Evolutionary conservation across 23 tunicate species (phyloP), one percentile per base, ranked within the genome.

Genomic region (Ciona savignyi): DNA sequence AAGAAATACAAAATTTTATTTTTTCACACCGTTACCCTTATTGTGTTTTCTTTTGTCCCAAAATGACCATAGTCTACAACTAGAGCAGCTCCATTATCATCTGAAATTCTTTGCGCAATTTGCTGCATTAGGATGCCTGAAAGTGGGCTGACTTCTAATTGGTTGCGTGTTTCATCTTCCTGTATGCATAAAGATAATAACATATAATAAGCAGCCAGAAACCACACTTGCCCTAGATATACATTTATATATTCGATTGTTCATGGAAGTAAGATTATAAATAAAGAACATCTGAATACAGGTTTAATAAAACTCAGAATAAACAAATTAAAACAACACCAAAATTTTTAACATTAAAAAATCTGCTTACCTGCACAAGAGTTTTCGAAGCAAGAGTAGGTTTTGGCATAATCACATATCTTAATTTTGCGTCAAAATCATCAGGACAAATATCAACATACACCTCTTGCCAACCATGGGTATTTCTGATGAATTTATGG

Each of bases 61-160:
- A 69, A 72, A 68, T 86, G 93, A 3, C 98, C 98, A 74, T 93
- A 93, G 61, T 93, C 98, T 30, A 79, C 93, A 24, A 93, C 73
- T n/a, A 93, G 65, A 15, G 81, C 85, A 1, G 81, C 78, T 4
- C 98, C 98, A 1, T 67, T 51, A 27, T 35, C 1, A 3, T 66
- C 69, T 3, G 68, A 33, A 25, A 93, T 81, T 28, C 74, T 64
- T 34, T 67, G 30, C 0, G 88, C 74, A 62, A 93, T 86, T 65
- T 77, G 56, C 31, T 77, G 77, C n/a, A 79, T 32, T 25, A 74
- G 65, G 19, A 72, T 27, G 1, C 80, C 85, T 26, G 81, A 34
- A 33, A 73, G 62, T 19, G 98, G 93, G 32, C 81, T 78, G 21
- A 93, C 87, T 70, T 93, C 98, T 32, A 93, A 60, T 20, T 86